Evolutionary conservation across 2,113 vertebrate genomes (phyloP), one percentile per base, ranked within the genome.

Genomic region (Ancistrus triradiatus): DNA sequence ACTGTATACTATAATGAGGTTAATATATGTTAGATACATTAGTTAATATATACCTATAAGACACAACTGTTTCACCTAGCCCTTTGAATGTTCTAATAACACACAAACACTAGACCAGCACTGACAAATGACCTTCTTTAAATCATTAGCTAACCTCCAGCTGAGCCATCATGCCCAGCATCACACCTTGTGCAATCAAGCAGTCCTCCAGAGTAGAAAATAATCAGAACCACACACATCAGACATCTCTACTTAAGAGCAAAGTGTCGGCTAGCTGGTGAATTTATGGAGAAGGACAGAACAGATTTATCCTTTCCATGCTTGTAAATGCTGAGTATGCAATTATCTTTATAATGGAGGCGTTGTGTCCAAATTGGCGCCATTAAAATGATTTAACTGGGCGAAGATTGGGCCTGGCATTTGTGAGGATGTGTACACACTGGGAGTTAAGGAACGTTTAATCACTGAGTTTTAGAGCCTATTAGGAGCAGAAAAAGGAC

Each of bases 371-470:
- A 89, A 89, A 88, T 89, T 87, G 86, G 83, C 82, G 80, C 84
- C 84, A 87, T 90, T 90, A 88, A 84, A 87, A 85, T 90, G 88
- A 90, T 89, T 90, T 87, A 90, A 87, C 84, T 81, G 84, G 81
- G 81, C 75, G 58, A 83, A 83, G 87, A 88, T 89, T 87, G 85
- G 84, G 74, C 76, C 74, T 90, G 88, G 84, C 87, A 89, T 90
- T 90, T 88, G 85, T 78, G 73, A 84, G 86, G 82, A 85, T 85
- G 83, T 85, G 84, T 90, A 88, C 85, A 87, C 85, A 86, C 72
- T 79, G 79, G 80, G 78, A 85, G 81, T 78, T 80, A 78, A 77
- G 79, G 83, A 86, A 83, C 79, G 81, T 86, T 86, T 87, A 87
- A 88, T 90, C 84, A 85, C 82, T 77, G 66, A 68, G 28, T 83